phyloP scores from a whole-genome alignment of 2,797 vertebrate species.

The Tenualosa ilisha region DNA sequence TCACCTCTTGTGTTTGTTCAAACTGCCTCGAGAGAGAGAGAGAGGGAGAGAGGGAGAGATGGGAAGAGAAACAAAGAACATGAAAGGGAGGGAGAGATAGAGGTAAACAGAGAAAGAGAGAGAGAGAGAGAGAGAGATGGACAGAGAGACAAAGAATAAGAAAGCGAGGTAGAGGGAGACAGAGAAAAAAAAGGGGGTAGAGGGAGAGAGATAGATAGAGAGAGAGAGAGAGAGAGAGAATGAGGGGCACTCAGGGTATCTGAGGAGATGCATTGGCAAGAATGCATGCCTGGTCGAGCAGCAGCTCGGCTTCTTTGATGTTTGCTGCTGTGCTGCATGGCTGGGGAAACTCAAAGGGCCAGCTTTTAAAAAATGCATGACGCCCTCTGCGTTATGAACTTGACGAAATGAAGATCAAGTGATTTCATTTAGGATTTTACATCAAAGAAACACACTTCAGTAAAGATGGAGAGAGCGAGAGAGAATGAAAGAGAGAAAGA shows the following conservation, averaged over 20 bases:
- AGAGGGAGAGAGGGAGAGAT: neutral
- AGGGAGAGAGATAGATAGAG: neutral
- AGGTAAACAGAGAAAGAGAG: too few relatives aligned
- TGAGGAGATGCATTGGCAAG: constrained; percentile 31
- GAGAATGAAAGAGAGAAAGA: neutral
- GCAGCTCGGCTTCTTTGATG: constrained; percentile 80
- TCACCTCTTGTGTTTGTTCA: neutral
- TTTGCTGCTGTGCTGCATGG: constrained; percentile 71
- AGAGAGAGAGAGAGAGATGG: too few relatives aligned
- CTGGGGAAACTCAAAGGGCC: constrained; percentile 87
- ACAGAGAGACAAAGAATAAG: neutral
- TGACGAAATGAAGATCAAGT: constrained; percentile 89
- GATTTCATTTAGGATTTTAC: constrained; percentile 88
- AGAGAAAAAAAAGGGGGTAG: neutral
- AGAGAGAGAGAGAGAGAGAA: too few relatives aligned
- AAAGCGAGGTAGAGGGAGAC: too few relatives aligned
- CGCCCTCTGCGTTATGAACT: constrained; percentile 95
- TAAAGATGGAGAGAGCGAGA: neutral
- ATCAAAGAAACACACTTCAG: constrained; percentile 80
- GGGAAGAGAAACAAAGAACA: neutral
- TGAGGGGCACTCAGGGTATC: neutral
- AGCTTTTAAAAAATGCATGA: constrained; percentile 94
- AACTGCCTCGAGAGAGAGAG: neutral
- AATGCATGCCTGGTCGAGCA: constrained; percentile 31
- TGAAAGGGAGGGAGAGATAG: neutral